Base-by-base conservation (phyloP, 2,797 vertebrate species). In the Gymnoscopelus braueri region DNA sequence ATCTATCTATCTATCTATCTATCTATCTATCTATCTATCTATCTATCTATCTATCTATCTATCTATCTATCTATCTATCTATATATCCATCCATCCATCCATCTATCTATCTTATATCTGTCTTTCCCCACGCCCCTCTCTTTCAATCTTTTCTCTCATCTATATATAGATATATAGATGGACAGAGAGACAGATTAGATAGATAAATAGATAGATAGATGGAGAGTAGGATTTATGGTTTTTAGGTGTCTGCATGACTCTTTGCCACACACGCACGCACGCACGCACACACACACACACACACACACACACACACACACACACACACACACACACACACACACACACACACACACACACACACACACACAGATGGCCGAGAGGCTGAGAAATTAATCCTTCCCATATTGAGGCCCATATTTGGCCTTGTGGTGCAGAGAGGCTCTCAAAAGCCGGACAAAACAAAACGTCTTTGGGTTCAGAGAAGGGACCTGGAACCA, bases 391-490 rank as follows among this genome's bases (percentile, higher is more conserved):
- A 89, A 91, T 90, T 90, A 88, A 87, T 89, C 78, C 78, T 0
- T 69, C 57, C 88, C 89, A 89, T 89, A 90, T 90, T 91, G 91
- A 81, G 53, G 67, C 32, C 84, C 88, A 87, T 87, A 89, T 91
- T 89, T 90, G 89, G 88, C 89, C 90, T 92, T 91, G 89, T 87
- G 80, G 19, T 19, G 19, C 19, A 19, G 19, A 19, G 77, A 11
- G 39, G 71, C 26, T 29, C 75, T 90, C 79, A 89, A 89, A 87
- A 74, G 89, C 56, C 35, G 67, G 47, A 79, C 81, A 90, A 92
- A 90, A 92, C 86, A 89, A 87, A 90, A 90, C 83, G 66, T 67
- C 77, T 48, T 73, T 74, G 82, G 60, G 26, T 29, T 56, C 83
- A 80, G 68, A 85, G 81, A 84, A 29, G 26, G 26, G 82, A 71